phyloP scores from a whole-genome alignment of 1,140 invertebrate species.

The Drosophila littoralis region DNA sequence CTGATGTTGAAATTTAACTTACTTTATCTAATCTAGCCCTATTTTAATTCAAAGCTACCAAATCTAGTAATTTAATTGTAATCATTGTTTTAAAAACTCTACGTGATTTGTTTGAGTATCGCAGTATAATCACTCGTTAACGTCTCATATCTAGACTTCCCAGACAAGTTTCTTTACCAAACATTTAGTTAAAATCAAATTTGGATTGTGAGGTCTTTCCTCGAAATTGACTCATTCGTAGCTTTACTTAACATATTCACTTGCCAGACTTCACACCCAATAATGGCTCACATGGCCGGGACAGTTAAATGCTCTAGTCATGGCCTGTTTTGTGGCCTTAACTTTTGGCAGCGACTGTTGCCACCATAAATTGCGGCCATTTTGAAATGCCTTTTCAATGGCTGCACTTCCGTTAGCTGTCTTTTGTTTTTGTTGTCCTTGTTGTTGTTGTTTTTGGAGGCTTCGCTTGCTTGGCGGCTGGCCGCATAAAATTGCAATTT shows the following conservation, averaged over 20 bases:
- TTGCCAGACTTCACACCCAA: conserved; percentile 16
- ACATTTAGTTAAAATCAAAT: too few relatives aligned
- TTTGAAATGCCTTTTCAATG: conserved; percentile 80
- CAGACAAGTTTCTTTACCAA: too few relatives aligned
- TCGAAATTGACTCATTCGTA: background rate
- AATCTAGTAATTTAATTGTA: too few relatives aligned
- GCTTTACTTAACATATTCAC: background rate
- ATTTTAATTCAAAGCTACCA: too few relatives aligned
- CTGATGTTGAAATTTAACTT: too few relatives aligned
- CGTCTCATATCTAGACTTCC: too few relatives aligned
- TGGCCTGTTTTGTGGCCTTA: conserved; percentile 48
- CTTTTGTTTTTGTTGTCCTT: conserved; percentile 14
- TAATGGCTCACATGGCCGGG: conserved; percentile 33
- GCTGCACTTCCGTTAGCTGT: conserved; percentile 64
- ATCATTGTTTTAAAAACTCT: too few relatives aligned
- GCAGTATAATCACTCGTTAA: too few relatives aligned
- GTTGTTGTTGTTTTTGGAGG: conserved; percentile 9
- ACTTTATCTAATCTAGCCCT: too few relatives aligned
- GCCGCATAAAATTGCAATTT: conserved; percentile 83
- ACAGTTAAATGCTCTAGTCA: conserved; percentile 39
- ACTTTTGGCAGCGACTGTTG: conserved; percentile 34
- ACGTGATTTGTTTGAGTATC: too few relatives aligned
- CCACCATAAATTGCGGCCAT: conserved; percentile 59
- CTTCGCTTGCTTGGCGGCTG: conserved; percentile 70
- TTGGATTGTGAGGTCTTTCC: too few relatives aligned